phyloP scores from a whole-genome alignment of 2,113 vertebrate species.

The Panthera uncia region DNA sequence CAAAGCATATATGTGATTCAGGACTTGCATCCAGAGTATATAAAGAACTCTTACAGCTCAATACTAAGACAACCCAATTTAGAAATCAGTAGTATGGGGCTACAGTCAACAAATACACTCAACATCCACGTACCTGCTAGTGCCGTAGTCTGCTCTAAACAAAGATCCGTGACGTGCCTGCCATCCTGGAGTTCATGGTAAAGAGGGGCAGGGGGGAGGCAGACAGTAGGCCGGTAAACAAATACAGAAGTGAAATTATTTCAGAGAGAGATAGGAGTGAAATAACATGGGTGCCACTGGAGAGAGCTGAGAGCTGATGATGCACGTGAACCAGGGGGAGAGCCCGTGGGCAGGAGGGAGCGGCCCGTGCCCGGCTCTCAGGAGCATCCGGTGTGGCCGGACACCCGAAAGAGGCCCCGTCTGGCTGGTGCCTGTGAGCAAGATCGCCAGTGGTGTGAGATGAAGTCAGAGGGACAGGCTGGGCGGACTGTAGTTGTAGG shows the following conservation, averaged over 20 bases:
- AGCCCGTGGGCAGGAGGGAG: accelerated
- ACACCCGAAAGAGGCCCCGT: neutral
- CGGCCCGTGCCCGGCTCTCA: accelerated
- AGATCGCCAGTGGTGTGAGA: neutral
- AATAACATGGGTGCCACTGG: neutral
- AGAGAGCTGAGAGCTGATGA: neutral
- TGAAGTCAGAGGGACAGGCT: neutral
- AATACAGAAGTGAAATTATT: neutral
- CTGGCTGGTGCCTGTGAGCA: too few species aligned
- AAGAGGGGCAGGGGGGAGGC: too few species aligned
- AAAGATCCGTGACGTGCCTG: neutral
- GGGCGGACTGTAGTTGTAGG: neutral
- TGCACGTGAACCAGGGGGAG: too few species aligned
- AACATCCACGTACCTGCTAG: neutral
- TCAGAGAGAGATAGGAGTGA: neutral
- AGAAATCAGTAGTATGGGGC: neutral
- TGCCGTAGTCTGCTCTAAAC: neutral
- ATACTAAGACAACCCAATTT: neutral
- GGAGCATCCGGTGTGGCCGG: neutral
- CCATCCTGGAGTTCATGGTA: neutral
- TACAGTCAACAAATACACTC: neutral
- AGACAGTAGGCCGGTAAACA: neutral
- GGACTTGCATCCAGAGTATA: neutral
- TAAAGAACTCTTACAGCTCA: neutral
- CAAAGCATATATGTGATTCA: neutral